Percentiles rank a stretch among this genome's conserved stretches.
Conservation (phyloP, 2,888 invertebrate genomes). For the Drepanosiphum platanoidis region DNA sequence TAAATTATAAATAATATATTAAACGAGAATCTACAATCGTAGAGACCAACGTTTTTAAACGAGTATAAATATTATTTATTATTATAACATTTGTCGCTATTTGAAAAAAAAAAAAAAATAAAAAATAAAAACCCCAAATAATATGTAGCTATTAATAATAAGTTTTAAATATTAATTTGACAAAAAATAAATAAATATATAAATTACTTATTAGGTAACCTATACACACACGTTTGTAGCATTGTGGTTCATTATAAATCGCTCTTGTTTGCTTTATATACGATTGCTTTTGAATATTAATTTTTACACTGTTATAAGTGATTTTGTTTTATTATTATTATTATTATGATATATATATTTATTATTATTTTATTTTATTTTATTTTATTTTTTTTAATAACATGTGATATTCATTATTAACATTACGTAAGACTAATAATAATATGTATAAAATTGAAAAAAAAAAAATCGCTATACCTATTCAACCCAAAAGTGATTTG, state of each 20-base stretch:
- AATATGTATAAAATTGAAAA: slow-evolving; percentile 39
- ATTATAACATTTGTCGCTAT: slow-evolving; percentile 30
- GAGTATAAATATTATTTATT: background rate
- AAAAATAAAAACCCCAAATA: slow-evolving; percentile 16
- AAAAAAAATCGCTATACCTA: slow-evolving; percentile 41
- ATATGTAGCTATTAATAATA: slow-evolving; percentile 16
- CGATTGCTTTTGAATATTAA: slow-evolving; percentile 38
- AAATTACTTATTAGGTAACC: background rate
- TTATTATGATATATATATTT: slow-evolving; percentile 32
- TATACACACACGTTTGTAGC: slow-evolving; percentile 49
- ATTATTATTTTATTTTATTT: slow-evolving; percentile 9
- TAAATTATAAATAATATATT: slow-evolving; percentile 25
- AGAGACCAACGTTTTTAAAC: slow-evolving; percentile 27
- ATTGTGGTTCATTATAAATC: slow-evolving; percentile 54
- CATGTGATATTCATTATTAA: slow-evolving; percentile 61
- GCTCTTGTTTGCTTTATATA: slow-evolving; percentile 57
- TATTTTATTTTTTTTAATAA: slow-evolving; percentile 39
- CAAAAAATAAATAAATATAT: background rate
- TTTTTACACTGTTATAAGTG: slow-evolving; percentile 33
- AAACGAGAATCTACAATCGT: slow-evolving; percentile 26
- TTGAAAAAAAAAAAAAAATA: background rate
- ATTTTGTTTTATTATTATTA: slow-evolving; percentile 33
- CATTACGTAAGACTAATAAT: slow-evolving; percentile 57
- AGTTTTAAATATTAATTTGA: slow-evolving; percentile 6
- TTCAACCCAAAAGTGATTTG: slow-evolving; percentile 39